These are phyloP conservation scores for Sebastes steindachneri DNA, from an alignment of 2,797 vertebrate genomes.

Conservation along the genomic window DNA sequence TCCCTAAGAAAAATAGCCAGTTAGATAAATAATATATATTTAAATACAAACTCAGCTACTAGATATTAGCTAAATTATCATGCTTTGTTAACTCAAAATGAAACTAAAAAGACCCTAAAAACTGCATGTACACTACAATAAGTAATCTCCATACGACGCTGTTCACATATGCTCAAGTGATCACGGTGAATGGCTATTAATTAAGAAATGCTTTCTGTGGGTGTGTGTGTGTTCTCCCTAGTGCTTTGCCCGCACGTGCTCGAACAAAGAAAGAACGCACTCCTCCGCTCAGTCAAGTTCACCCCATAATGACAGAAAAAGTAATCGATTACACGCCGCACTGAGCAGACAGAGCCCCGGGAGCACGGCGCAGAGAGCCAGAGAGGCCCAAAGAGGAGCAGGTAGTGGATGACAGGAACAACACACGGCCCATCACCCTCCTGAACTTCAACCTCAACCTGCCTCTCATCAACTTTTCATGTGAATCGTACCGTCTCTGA, in stretches of 20 bases:
- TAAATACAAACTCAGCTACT: slow-evolving; percentile 4
- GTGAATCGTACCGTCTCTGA: neutral
- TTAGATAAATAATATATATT: neutral
- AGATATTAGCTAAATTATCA: neutral
- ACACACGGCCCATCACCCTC: slow-evolving; percentile 27
- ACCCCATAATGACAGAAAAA: slow-evolving; percentile 69
- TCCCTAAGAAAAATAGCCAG: slow-evolving; percentile 10
- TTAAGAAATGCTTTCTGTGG: neutral
- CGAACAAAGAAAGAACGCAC: slow-evolving; percentile 67
- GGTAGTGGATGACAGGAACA: slow-evolving; percentile 50
- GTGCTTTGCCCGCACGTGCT: slow-evolving; percentile 53
- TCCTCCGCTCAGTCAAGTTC: slow-evolving; percentile 50
- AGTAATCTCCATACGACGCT: slow-evolving; percentile 7
- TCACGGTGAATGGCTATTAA: neutral
- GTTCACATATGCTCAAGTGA: slow-evolving; percentile 1
- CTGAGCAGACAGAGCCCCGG: slow-evolving; percentile 67
- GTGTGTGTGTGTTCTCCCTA: slow-evolving; percentile 9
- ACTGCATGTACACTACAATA: neutral
- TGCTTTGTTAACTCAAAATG: neutral
- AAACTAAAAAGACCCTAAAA: neutral
- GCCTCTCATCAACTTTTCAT: slow-evolving; percentile 56
- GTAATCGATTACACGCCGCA: slow-evolving; percentile 79
- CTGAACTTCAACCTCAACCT: slow-evolving; percentile 35
- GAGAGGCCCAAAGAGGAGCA: slow-evolving; percentile 53
- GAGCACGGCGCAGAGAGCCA: slow-evolving; percentile 30